A percentile compares a stretch with the other conserved stretches of the same genome.
These are phyloP conservation scores for Montifringilla adamsi DNA, from an alignment of 2,113 vertebrate species.

Conservation along the genomic window DNA sequence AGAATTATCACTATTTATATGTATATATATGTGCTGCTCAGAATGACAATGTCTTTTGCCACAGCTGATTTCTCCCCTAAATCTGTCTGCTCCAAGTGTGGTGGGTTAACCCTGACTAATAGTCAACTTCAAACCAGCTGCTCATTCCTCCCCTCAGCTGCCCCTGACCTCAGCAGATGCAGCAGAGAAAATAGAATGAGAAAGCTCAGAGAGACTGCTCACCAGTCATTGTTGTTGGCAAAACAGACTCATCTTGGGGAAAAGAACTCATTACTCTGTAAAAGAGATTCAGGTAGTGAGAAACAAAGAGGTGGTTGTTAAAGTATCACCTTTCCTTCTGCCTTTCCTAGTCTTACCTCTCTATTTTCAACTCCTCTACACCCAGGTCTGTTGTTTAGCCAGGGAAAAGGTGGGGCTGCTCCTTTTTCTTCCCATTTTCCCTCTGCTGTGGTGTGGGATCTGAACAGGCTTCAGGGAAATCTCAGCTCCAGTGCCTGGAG, in stretches of 20 bases:
- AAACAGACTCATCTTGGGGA: background rate
- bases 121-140: background rate
- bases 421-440: accelerated
- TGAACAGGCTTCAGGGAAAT: background rate
- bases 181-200: background rate
- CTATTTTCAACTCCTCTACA: background rate
- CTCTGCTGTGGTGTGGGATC: background rate
- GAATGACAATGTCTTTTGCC: background rate
- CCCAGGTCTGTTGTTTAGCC: background rate
- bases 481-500: background rate
- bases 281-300: background rate
- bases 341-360: background rate
- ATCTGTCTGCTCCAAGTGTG: background rate
- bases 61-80: background rate
- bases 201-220: background rate
- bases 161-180: background rate
- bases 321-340: background rate
- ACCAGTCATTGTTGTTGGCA: background rate
- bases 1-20: background rate
- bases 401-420: accelerated
- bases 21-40: background rate
- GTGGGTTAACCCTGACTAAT: background rate
- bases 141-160: background rate
- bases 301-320: background rate
- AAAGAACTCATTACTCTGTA: background rate